phyloP scores from a whole-genome alignment of 1,140 invertebrate species.

The Potamilus streckersoni region DNA sequence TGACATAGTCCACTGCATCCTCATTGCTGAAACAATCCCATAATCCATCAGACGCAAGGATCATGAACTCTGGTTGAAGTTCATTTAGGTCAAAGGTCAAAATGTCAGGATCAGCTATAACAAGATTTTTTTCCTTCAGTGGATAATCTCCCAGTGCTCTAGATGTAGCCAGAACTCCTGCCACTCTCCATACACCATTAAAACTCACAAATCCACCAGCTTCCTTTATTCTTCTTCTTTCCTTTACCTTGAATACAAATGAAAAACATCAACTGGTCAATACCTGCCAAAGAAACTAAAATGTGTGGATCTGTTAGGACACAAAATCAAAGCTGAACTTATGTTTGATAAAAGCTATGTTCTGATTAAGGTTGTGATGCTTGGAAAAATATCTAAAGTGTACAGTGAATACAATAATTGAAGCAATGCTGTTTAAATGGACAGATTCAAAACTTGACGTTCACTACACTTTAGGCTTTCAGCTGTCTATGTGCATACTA shows the following conservation, averaged over 20 bases:
- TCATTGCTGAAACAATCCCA: constrained; percentile 97
- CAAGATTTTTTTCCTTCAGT: constrained; percentile 91
- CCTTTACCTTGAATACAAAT: constrained; percentile 70
- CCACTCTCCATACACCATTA: constrained; percentile 96
- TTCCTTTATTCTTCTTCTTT: constrained; percentile 59
- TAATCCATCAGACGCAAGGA: constrained; percentile 93
- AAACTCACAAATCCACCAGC: constrained; percentile 83
- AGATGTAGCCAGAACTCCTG: constrained; percentile 94
- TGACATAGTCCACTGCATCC: constrained; percentile 83
- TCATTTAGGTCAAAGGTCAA: constrained; percentile 83
- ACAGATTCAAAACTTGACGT: too few relatives aligned
- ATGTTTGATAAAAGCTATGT: too few relatives aligned
- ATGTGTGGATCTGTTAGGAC: too few relatives aligned
- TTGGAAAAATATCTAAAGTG: too few relatives aligned
- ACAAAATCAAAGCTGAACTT: too few relatives aligned
- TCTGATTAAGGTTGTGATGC: too few relatives aligned
- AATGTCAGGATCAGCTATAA: constrained; percentile 96
- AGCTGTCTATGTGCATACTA: too few relatives aligned
- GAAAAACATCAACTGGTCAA: constrained; percentile 10
- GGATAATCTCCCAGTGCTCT: constrained; percentile 95
- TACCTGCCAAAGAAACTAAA: too few relatives aligned
- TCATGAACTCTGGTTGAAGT: constrained; percentile 86
- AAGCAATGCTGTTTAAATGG: too few relatives aligned
- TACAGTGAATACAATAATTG: too few relatives aligned
- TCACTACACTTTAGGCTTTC: too few relatives aligned